Percentiles rank a stretch among this genome's conserved stretches.
Evolutionary conservation across 2,113 vertebrate species (phyloP).

Genomic region (Syngnathoides biaculeatus): DNA sequence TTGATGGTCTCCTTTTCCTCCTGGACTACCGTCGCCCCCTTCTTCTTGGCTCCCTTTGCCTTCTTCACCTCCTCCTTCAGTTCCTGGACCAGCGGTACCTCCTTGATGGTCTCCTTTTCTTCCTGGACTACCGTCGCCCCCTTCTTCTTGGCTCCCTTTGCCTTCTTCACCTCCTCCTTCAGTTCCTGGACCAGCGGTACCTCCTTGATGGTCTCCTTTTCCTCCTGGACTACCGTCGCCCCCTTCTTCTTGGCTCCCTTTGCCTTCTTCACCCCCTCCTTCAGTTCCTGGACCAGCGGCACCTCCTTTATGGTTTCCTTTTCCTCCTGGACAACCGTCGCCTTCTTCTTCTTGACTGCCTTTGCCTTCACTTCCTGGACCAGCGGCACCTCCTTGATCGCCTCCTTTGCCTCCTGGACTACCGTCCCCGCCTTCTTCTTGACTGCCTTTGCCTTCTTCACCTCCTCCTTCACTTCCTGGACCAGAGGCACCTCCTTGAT

Average conservation of each 20-base stretch:
- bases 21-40: background rate
- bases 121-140: background rate
- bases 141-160: too few relatives aligned
- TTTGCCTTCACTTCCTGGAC: background rate
- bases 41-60: background rate
- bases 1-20: background rate
- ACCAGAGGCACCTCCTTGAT: background rate
- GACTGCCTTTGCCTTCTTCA: background rate
- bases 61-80: background rate
- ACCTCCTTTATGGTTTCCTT: background rate
- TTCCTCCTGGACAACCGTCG: background rate
- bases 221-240: background rate
- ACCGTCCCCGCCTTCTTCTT: background rate
- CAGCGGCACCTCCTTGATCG: background rate
- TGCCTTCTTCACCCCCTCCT: background rate
- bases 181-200: too few relatives aligned
- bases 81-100: background rate
- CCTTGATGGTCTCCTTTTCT: background rate
- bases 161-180: too few relatives aligned
- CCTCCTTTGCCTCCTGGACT: background rate
- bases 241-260: background rate
- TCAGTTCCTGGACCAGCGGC: background rate
- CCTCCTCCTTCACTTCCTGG: background rate
- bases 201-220: too few relatives aligned
- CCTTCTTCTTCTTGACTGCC: background rate